Evolutionary conservation across 35 echinoderm and acorn worm species (phyloP), one percentile per base, ranked within the genome.

Genomic region (Chiridota heheva): DNA sequence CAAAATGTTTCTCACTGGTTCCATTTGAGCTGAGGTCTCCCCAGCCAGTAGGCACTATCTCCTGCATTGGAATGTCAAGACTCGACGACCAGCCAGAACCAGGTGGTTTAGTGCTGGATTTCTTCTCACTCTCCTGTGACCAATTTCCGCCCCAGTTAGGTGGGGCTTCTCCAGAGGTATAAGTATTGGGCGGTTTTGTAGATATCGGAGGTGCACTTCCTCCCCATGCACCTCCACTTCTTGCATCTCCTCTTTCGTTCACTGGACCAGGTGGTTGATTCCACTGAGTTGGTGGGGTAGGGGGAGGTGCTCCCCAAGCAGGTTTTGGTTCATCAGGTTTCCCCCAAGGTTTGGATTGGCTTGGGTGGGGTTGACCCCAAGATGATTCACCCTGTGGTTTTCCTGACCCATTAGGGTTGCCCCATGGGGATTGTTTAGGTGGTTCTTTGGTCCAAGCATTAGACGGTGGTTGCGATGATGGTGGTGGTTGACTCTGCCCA

Each of bases 21-120:
- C 63, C 70, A 18, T 40, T 34, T 31, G 82, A 68, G 18, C 61
- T 63, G 13, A 74, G 35, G 20, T 86, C 81, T 36, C 87, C 92
- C 92, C 92, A 96, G 42, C 92, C 92, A 58, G 92, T 96, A 28
- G 92, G 45, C 18, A 90, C 77, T 36, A 90, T 96, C 36, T 89
- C 89, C 33, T 82, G 76, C n/a, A n/a, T n/a, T 60, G 87, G 81
- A 42, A 73, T 84, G 68, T 96, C 82, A 43, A 49, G 40, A 25
- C 65, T 76, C 17, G 46, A 67, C 20, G 22, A 43, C 57, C 91
- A 84, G 45, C 53, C 42, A 69, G 69, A 57, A 40, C 63, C 49
- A 38, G 60, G 48, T 7, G 44, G 28, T 27, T 40, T 40, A 41
- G 49, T 70, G 60, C 44, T 29, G 76, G 75, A 47, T 42, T 53